These are phyloP conservation scores for Nysson spinosus DNA, from an alignment of 2,888 invertebrate genomes.

Conservation along the genomic window DNA sequence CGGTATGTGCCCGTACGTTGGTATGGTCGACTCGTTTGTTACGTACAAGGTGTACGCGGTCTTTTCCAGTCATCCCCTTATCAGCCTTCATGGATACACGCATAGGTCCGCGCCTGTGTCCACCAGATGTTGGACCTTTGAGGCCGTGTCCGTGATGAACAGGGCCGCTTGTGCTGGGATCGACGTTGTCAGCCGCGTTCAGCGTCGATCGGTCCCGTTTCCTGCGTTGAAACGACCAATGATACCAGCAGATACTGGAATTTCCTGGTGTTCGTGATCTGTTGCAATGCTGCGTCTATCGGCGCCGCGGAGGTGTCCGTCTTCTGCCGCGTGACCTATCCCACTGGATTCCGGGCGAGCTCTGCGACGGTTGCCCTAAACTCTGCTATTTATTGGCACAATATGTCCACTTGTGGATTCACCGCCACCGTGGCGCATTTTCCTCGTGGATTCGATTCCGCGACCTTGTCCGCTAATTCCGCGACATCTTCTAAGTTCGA, in stretches of 20 bases:
- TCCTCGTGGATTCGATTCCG: background rate
- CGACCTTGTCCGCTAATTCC: background rate
- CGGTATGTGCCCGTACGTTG: constrained; percentile 61
- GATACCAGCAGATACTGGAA: background rate
- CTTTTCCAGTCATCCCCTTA: background rate
- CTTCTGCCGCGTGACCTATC: too few relatives aligned
- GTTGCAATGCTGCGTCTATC: too few relatives aligned
- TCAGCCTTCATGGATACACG: background rate
- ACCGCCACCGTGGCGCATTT: background rate
- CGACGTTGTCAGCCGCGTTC: too few relatives aligned
- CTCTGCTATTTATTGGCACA: too few relatives aligned
- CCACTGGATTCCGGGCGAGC: too few relatives aligned
- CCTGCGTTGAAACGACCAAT: background rate
- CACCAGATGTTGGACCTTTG: background rate
- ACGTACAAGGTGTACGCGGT: constrained; percentile 33
- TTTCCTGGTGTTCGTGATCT: too few relatives aligned
- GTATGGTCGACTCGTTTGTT: too few relatives aligned
- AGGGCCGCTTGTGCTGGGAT: background rate
- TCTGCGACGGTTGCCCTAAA: background rate
- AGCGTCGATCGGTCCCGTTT: background rate
- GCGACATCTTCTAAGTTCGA: background rate
- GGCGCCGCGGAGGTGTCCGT: too few relatives aligned
- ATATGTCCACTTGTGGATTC: background rate
- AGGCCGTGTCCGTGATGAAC: background rate
- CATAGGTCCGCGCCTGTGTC: background rate